Evolutionary conservation across 2,888 invertebrate species (phyloP).

Genomic region (Dasysyrphus tricinctus): DNA sequence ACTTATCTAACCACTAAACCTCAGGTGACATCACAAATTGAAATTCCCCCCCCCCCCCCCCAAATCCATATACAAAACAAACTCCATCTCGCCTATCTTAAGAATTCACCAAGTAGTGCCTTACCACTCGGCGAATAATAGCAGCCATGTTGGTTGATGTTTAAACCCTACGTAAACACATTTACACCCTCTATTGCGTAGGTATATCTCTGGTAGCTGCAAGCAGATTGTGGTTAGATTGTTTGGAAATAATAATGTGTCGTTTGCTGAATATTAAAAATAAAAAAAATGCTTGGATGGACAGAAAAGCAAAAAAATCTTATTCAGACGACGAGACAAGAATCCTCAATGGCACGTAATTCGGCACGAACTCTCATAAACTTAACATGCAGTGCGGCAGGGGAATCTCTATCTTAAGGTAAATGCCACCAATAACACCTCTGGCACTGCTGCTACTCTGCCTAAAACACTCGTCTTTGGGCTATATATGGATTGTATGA

Average conservation of each 20-base stretch:
- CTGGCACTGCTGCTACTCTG: not conserved
- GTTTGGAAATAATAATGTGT: slow-evolving; percentile 52
- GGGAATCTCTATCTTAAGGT: slow-evolving; percentile 41
- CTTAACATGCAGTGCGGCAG: not conserved
- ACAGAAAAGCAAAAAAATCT: slow-evolving; percentile 43
- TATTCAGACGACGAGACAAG: slow-evolving; percentile 59
- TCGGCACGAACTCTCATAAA: slow-evolving; percentile 67
- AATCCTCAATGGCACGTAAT: slow-evolving; percentile 67
- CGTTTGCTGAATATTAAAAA: slow-evolving; percentile 33
- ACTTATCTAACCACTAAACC: slow-evolving; percentile 16
- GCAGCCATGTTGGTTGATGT: not conserved
- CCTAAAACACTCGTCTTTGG: slow-evolving; percentile 3
- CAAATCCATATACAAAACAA: too few relatives aligned
- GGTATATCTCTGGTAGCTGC: slow-evolving; percentile 21
- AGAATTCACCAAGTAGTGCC: slow-evolving; percentile 11
- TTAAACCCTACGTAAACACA: slow-evolving; percentile 19
- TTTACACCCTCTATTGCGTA: slow-evolving; percentile 21
- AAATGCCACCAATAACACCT: slow-evolving; percentile 30
- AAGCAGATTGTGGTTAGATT: slow-evolving; percentile 53
- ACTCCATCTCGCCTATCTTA: not conserved
- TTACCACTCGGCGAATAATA: not conserved
- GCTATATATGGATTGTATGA: slow-evolving; percentile 40
- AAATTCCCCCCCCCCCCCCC: slow-evolving; percentile 26
- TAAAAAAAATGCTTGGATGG: slow-evolving; percentile 27
- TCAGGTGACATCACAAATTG: slow-evolving; percentile 38